A percentile compares a stretch with the other conserved stretches of the same genome.
Evolutionary conservation across 2,888 invertebrate genomes (phyloP).

Genomic region (Venustoraphidia nigricollis): DNA sequence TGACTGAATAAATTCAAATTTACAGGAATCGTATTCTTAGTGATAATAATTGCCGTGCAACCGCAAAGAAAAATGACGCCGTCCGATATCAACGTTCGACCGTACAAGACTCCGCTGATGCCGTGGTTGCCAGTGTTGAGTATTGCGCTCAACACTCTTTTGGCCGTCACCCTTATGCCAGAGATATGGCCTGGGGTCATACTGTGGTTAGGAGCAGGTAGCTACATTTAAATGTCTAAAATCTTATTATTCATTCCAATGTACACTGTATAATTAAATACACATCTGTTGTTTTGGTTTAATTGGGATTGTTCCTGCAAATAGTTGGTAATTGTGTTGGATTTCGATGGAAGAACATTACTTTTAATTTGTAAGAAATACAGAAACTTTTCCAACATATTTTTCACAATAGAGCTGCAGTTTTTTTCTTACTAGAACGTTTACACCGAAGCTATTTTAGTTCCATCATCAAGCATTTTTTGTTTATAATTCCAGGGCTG

Average conservation of each 20-base stretch:
- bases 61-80: slow-evolving; percentile 22
- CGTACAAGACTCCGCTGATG: slow-evolving; percentile 24
- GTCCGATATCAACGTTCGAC: too few species aligned
- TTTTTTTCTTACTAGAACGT: too few species aligned
- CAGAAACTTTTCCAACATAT: too few species aligned
- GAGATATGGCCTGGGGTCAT: slow-evolving; percentile 45
- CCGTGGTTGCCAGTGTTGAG: slow-evolving; percentile 30
- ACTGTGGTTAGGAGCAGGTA: slow-evolving; percentile 44
- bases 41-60: slow-evolving; percentile 36
- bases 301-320: background rate
- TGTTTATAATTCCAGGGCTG: slow-evolving; percentile 18
- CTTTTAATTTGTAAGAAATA: too few species aligned
- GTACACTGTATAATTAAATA: background rate
- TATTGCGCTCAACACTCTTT: slow-evolving; percentile 29
- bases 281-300: background rate
- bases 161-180: slow-evolving; percentile 37
- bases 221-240: slow-evolving; percentile 5
- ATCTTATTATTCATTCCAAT: background rate
- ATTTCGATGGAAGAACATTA: too few species aligned
- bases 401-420: too few species aligned
- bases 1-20: slow-evolving; percentile 10
- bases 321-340: too few species aligned
- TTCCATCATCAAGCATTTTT: slow-evolving; percentile 23
- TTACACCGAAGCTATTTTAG: slow-evolving; percentile 15
- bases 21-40: slow-evolving; percentile 35